Evolutionary conservation across 2,797 vertebrate species (phyloP).

Genomic region (Loriculus beryllinus): DNA sequence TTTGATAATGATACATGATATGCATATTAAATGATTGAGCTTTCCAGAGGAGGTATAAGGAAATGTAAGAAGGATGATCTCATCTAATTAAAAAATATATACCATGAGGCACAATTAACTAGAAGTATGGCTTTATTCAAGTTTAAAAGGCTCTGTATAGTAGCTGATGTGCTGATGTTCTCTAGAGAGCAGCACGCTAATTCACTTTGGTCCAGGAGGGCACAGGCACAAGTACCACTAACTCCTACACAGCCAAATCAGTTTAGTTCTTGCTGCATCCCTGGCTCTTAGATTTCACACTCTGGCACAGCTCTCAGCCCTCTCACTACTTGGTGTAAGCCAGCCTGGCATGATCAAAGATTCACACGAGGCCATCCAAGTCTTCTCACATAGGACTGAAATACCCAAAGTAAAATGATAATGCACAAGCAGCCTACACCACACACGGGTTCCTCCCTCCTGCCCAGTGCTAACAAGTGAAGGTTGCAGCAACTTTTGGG

Average conservation of each 20-base stretch:
- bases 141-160: not conserved
- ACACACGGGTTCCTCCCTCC: not conserved
- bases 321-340: not conserved
- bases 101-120: not conserved
- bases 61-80: not conserved
- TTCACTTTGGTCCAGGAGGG: not conserved
- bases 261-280: not conserved
- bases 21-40: not conserved
- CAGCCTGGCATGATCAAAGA: not conserved
- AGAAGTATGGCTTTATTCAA: not conserved
- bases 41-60: not conserved
- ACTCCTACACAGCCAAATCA: not conserved
- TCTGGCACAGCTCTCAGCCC: not conserved
- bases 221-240: not conserved
- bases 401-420: not conserved
- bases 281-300: not conserved
- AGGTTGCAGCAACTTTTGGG: not conserved
- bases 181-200: not conserved
- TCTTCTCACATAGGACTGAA: rapidly evolving
- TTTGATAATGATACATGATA: not conserved
- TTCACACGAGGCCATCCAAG: not conserved
- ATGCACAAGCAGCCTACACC: not conserved
- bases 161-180: not conserved
- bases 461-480: not conserved
- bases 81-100: not conserved